phyloP scores from a whole-genome alignment of 2,797 vertebrate species.

The Knipowitschia caucasica region DNA sequence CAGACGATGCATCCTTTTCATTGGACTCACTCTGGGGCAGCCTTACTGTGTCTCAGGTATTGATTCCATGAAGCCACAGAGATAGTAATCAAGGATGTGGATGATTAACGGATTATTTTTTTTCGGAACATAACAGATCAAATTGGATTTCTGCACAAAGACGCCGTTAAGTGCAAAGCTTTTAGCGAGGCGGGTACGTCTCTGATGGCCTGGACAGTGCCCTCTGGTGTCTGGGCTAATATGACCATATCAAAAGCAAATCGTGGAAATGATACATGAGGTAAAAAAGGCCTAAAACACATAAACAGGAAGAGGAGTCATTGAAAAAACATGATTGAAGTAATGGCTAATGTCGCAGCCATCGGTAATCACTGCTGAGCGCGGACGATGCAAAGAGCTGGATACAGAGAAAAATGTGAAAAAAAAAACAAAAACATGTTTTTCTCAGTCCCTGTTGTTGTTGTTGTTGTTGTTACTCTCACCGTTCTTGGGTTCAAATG shows the following conservation, averaged over 20 bases:
- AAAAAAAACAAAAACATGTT: too few relatives aligned
- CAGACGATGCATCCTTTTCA: too few relatives aligned
- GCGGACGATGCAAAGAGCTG: too few relatives aligned
- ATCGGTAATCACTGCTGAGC: too few relatives aligned
- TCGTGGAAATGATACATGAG: neutral
- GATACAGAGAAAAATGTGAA: too few relatives aligned
- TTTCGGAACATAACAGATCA: slow-evolving; percentile 10
- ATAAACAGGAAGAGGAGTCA: neutral
- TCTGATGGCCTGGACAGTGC: neutral
- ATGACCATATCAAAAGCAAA: neutral
- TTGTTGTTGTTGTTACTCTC: too few relatives aligned
- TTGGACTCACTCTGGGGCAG: slow-evolving; percentile 15
- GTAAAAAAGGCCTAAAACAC: neutral
- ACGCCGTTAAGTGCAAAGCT: neutral
- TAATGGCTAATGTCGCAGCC: neutral
- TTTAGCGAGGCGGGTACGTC: neutral
- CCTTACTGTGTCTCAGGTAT: slow-evolving; percentile 34
- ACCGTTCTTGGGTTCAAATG: too few relatives aligned
- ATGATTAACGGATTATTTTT: slow-evolving; percentile 25
- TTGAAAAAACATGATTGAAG: neutral
- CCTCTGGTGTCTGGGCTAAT: neutral
- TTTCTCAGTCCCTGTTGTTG: too few relatives aligned
- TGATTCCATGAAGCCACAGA: slow-evolving; percentile 38
- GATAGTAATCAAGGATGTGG: slow-evolving; percentile 31
- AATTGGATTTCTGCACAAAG: slow-evolving; percentile 11